phyloP scores from a whole-genome alignment of 2,113 vertebrate genomes.

The Bujurquina vittata region DNA sequence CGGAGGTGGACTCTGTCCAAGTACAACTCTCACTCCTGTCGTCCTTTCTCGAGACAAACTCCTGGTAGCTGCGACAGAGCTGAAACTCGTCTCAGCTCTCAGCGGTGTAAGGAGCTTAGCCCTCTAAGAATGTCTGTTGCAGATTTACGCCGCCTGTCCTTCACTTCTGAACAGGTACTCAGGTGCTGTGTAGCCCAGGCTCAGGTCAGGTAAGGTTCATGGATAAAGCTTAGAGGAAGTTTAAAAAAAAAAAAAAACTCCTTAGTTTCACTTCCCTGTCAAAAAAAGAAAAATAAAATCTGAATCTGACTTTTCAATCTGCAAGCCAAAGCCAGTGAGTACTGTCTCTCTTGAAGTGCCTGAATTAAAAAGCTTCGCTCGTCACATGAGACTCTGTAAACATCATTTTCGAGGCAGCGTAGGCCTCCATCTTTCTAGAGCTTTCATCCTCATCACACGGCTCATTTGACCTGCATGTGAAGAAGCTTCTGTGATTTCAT shows the following conservation, averaged over 20 bases:
- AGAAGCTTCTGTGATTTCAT: background rate
- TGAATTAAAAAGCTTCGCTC: background rate
- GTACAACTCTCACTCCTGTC: background rate
- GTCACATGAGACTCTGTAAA: background rate
- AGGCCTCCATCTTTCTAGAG: background rate
- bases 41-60: background rate
- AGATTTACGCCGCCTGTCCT: conserved; percentile 53
- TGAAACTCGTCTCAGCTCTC: conserved; percentile 15
- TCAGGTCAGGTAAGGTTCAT: conserved; percentile 13
- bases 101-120: conserved; percentile 65
- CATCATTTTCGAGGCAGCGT: background rate
- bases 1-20: background rate
- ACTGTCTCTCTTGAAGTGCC: background rate
- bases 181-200: background rate
- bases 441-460: background rate
- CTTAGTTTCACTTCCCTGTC: background rate
- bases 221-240: conserved; percentile 10
- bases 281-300: background rate
- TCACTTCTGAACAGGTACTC: conserved; percentile 16
- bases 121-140: conserved; percentile 51
- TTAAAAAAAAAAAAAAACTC: background rate
- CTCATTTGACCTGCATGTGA: background rate
- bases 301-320: background rate
- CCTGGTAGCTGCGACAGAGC: background rate
- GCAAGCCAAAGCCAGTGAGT: background rate